phyloP scores from a whole-genome alignment of 2,888 invertebrate genomes.

The Lottia gigantea region DNA sequence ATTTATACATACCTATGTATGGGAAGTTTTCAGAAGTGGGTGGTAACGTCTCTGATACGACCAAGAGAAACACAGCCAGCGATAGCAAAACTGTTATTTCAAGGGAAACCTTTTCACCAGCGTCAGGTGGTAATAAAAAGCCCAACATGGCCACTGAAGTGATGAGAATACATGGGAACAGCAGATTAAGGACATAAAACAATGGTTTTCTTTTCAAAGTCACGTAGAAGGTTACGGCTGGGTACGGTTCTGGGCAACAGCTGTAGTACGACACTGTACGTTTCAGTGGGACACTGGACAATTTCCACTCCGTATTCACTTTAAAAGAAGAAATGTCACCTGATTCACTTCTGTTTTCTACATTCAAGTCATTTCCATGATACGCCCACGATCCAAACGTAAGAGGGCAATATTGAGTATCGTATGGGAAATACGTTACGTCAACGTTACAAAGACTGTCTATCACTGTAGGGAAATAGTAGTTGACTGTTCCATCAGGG shows the following conservation, averaged over 20 bases:
- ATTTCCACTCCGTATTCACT: constrained; percentile 51
- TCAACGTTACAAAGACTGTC: constrained; percentile 71
- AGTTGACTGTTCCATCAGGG: constrained; percentile 70
- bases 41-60: constrained; percentile 62
- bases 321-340: constrained; percentile 41
- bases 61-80: constrained; percentile 59
- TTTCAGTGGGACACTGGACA: constrained; percentile 35
- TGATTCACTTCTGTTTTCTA: constrained; percentile 22
- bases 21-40: constrained; percentile 62
- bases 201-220: constrained; percentile 42
- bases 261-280: constrained; percentile 36
- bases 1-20: constrained; percentile 58
- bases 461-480: constrained; percentile 72
- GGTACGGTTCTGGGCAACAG: constrained; percentile 51
- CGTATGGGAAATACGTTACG: constrained; percentile 72
- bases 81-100: constrained; percentile 62
- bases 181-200: constrained; percentile 52
- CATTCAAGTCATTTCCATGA: constrained; percentile 42
- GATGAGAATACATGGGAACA: constrained; percentile 55
- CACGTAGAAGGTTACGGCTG: constrained; percentile 51
- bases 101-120: constrained; percentile 59
- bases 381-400: constrained; percentile 57
- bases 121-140: constrained; percentile 53
- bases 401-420: constrained; percentile 65
- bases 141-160: constrained; percentile 39